A percentile compares a stretch with the other conserved stretches of the same genome.
Conservation (phyloP, 92 coral and sea anemone genomes). For the Heliopora coerulea region DNA sequence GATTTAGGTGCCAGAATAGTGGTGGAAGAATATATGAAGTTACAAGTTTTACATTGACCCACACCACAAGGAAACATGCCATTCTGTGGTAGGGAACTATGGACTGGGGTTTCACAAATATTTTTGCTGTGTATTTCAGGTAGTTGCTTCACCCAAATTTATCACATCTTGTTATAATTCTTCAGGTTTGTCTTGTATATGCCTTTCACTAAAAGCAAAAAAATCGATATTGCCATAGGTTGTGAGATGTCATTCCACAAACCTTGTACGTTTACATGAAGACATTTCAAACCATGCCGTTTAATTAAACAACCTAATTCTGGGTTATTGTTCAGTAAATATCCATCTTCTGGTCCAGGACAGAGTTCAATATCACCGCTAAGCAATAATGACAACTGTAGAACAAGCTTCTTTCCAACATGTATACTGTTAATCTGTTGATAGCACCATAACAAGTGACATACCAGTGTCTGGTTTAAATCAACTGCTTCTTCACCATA, state of each 20-base stretch:
- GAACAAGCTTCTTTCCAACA: slow-evolving; percentile 1
- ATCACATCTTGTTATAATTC: too few species aligned
- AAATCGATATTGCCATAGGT: not conserved
- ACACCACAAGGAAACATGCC: too few species aligned
- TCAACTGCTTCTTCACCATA: slow-evolving; percentile 17
- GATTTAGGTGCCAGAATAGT: too few species aligned
- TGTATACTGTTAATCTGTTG: slow-evolving; percentile 1
- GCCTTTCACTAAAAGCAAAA: slow-evolving; percentile 4
- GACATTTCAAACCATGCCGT: slow-evolving; percentile 24
- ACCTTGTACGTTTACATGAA: slow-evolving; percentile 29
- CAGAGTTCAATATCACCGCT: slow-evolving; percentile 13
- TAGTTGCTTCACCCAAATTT: too few species aligned
- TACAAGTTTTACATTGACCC: too few species aligned
- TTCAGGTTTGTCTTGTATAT: slow-evolving; percentile 17
- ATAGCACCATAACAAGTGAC: slow-evolving; percentile 20
- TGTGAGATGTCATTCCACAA: slow-evolving; percentile 6
- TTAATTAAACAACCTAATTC: not conserved
- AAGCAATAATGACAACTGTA: too few species aligned
- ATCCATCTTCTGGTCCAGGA: not conserved
- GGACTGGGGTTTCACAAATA: too few species aligned
- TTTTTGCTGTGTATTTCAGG: too few species aligned
- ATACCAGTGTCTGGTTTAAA: not conserved
- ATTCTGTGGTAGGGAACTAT: too few species aligned
- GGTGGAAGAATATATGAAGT: too few species aligned
- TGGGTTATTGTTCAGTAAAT: not conserved